Evolutionary conservation across 1,140 invertebrate species (phyloP), one percentile per base, ranked within the genome.

Genomic region (Drosophila parvula): DNA sequence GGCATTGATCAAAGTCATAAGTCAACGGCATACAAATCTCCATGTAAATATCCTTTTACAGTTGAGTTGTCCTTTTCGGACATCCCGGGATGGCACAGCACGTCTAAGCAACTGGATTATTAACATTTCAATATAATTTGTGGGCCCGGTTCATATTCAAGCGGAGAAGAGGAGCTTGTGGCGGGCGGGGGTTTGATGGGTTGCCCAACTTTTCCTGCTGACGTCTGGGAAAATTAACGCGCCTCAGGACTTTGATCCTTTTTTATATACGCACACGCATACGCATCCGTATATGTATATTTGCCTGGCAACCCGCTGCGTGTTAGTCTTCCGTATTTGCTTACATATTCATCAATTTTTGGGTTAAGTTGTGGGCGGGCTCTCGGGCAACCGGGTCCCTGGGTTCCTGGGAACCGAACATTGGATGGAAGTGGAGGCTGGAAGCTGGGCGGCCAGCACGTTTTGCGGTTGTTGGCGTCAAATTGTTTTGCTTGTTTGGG

Each of bases 101-200:
- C 79, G 76, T 79, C 83, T 78, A 78, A 75, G 84, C 84, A 84
- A 89, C 85, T 89, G 84, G 84, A 89, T 89, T 89, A 89, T 89
- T 84, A 89, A 89, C 84, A 89, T 89, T 89, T 89, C 84, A 89
- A 90, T 89, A 89, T 89, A 89, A 89, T 89, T 89, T 89, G 84
- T 78, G 84, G 73, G 62, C 40, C 38, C 38, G 56, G 58, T 67
- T 79, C 69, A 79, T 79, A 79, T 79, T 79, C 63, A 22, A 36
- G 50, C 18, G 18, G 27, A 11, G 50, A 22, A 22, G 1, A 22
- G 22, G 22, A 53, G 12, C 12, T 34, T 36, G 50, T 30, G 11
- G 40, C 16, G 28, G 14, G 30, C 32, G 5, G 34, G 50, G 51
- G 30, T n/a, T 14, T 18, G 10, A 34, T 32, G 43, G 50, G 18